phyloP scores from a whole-genome alignment of 2,797 vertebrate species.

The Capromys pilorides region DNA sequence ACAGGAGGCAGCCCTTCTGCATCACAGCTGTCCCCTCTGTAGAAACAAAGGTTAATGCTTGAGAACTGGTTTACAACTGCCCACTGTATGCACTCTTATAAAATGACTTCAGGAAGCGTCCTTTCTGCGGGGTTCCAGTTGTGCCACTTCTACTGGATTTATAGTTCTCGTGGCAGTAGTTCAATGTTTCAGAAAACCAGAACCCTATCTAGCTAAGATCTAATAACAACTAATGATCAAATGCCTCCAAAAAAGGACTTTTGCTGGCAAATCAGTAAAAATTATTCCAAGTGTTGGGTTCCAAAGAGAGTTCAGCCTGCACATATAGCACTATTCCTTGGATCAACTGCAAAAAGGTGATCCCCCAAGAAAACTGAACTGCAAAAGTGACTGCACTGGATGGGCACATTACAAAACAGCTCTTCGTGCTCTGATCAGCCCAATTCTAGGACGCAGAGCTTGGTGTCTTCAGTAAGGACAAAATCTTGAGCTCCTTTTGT shows the following conservation, averaged over 20 bases:
- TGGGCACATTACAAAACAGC: neutral
- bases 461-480: neutral
- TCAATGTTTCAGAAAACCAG: neutral
- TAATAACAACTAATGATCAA: conserved; percentile 37
- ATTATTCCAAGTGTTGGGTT: conserved; percentile 4
- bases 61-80: neutral
- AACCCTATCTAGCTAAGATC: conserved; percentile 24
- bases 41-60: neutral
- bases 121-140: neutral
- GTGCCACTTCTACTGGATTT: conserved; percentile 33
- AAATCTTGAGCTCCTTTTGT: neutral
- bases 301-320: conserved; percentile 35
- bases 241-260: conserved; percentile 35
- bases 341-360: neutral
- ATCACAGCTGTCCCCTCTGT: neutral
- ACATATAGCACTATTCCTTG: neutral
- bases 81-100: neutral
- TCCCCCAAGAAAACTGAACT: neutral
- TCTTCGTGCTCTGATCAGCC: neutral
- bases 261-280: conserved; percentile 35
- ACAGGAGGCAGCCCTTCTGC: neutral
- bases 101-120: neutral
- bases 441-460: neutral
- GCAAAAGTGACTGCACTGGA: neutral
- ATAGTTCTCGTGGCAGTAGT: neutral